A percentile compares a stretch with the other conserved stretches of the same genome.
Evolutionary conservation across 2,113 vertebrate genomes (phyloP).

Genomic region (Sinocyclocheilus anophthalmus): DNA sequence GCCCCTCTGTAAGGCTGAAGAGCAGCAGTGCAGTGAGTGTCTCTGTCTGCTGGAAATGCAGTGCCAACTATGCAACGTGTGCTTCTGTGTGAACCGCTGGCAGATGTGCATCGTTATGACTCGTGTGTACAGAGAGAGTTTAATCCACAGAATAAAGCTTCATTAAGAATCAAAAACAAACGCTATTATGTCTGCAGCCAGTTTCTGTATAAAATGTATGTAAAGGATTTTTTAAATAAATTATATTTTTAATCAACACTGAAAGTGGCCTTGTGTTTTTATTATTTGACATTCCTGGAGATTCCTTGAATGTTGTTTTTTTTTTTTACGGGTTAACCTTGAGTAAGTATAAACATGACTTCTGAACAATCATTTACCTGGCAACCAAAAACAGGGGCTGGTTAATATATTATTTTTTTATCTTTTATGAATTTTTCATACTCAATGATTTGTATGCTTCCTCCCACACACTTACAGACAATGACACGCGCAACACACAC

Average conservation of each 20-base stretch:
- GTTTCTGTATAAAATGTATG: slow-evolving; percentile 96
- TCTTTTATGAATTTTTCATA: no score
- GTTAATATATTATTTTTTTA: no score
- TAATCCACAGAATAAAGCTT: slow-evolving; percentile 79
- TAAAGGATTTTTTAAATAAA: slow-evolving; percentile 99
- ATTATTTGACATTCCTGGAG: not conserved
- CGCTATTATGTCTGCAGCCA: slow-evolving; percentile 84
- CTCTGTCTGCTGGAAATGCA: slow-evolving; percentile 76
- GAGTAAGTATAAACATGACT: not conserved
- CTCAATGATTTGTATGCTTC: no score
- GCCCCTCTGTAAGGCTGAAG: not conserved
- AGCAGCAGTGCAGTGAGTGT: slow-evolving; percentile 57
- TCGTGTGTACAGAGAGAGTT: slow-evolving; percentile 76
- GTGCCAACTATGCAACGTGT: slow-evolving; percentile 95
- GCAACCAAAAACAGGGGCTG: no score
- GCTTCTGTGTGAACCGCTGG: slow-evolving; percentile 84
- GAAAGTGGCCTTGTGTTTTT: slow-evolving; percentile 39
- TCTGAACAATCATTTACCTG: no score
- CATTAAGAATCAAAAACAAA: slow-evolving; percentile 79
- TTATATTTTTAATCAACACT: slow-evolving; percentile 99
- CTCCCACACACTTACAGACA: no score
- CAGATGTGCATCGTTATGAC: slow-evolving; percentile 62
- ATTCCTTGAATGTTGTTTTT: slow-evolving; percentile 28
- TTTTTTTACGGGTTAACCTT: not conserved
- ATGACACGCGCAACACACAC: no score